These are phyloP conservation scores for Nephrotoma flavescens DNA, from an alignment of 2,888 invertebrate species.

Conservation along the genomic window DNA sequence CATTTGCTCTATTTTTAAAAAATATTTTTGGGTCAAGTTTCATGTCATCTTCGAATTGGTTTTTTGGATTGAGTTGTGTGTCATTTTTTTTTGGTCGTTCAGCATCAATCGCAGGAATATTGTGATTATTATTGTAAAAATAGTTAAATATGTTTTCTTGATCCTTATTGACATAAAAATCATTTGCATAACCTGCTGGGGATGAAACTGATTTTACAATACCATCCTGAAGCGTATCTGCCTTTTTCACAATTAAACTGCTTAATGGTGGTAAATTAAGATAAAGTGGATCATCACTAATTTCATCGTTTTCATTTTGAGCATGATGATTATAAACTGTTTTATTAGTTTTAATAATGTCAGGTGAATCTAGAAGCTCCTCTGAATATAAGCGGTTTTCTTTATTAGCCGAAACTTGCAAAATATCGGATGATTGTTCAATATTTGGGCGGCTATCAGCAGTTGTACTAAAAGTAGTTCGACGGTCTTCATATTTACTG, in stretches of 20 bases:
- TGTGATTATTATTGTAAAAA: background rate
- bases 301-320: background rate
- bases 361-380: background rate
- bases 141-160: background rate
- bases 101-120: background rate
- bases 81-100: background rate
- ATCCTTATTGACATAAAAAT: background rate
- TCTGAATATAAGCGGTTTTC: background rate
- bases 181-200: background rate
- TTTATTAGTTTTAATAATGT: background rate
- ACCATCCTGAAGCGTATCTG: background rate
- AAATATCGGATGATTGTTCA: background rate
- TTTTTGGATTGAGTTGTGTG: background rate
- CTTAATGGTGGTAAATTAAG: background rate
- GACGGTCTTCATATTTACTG: background rate
- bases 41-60: background rate
- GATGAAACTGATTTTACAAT: background rate
- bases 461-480: background rate
- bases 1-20: conserved; percentile 7
- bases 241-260: background rate
- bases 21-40: conserved; percentile 7
- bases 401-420: background rate
- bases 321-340: background rate
- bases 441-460: background rate
- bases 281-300: background rate